Evolutionary conservation across 2,113 vertebrate species (phyloP), one percentile per base, ranked within the genome.

Genomic region (Oreochromis tanganicae): DNA sequence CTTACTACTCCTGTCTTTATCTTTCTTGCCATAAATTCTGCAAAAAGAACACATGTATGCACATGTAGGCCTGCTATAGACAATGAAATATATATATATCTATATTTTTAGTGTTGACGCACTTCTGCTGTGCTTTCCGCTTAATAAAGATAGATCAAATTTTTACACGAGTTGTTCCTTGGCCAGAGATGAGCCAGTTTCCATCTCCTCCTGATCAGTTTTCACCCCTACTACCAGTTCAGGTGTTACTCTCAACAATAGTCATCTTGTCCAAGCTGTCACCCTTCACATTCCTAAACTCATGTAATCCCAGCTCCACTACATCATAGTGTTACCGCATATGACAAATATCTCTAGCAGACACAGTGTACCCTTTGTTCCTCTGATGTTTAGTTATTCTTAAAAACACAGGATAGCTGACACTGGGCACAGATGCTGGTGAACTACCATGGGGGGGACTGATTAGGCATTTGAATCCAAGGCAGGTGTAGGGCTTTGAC

Each of bases 311-410:
- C 89, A 89, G 82, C 86, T 91, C 90, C 68, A 87, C 91, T 93
- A 92, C 93, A 93, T 94, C 93, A 90, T 91, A 89, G 86, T 91
- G 88, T 94, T 94, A 94, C 90, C 91, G 90, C 92, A 92, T 92
- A 92, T 93, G 93, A 95, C 89, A 81, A 92, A 90, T 84, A 87
- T 92, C 92, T 93, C 61, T 75, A 66, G 90, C 84, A 61, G 84
- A 89, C 85, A 95, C 92, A 96, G 89, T 89, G 86, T 61, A 34
- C 38, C 57, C 93, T 94, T 96, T 95, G 95, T 95, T 94, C 50
- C 50, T 81, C 5, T 8, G 6, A 27, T 88, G 88, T 92, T 93
- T 93, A 73, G 68, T 87, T 93, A 93, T 85, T 81, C 82, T 85
- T 83, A 86, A 89, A 95, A 92, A 85, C 32, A 73, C 3, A 6